These are phyloP conservation scores for Delichon dasypus DNA, from an alignment of 2,797 vertebrate genomes.

Conservation along the genomic window DNA sequence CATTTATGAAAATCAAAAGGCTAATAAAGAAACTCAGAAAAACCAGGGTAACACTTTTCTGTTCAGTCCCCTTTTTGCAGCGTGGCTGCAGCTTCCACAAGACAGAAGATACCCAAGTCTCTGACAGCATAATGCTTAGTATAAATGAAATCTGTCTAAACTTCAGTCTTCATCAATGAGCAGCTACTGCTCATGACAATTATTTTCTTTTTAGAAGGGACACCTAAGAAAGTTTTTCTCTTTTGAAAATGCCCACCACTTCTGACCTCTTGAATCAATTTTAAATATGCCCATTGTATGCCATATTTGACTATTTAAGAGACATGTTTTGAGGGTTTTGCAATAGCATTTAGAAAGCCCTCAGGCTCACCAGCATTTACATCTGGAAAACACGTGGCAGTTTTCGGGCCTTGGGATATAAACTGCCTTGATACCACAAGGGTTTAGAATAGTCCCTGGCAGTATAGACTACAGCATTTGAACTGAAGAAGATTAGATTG, in stretches of 20 bases:
- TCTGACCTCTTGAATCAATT: not conserved
- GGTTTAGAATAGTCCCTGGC: not conserved
- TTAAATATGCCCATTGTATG: not conserved
- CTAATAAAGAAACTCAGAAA: too few species aligned
- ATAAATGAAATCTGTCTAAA: not conserved
- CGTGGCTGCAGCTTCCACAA: not conserved
- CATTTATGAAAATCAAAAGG: too few species aligned
- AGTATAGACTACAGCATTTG: not conserved
- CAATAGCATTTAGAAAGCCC: not conserved
- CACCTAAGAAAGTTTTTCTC: not conserved
- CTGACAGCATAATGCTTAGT: not conserved
- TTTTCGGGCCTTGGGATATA: not conserved
- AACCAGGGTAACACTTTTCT: too few species aligned
- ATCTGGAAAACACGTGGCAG: not conserved
- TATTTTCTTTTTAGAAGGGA: not conserved
- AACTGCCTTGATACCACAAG: not conserved
- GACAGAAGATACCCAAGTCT: not conserved
- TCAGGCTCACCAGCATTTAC: not conserved
- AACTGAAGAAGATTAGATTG: not conserved
- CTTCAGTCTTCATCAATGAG: not conserved
- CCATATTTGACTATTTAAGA: not conserved
- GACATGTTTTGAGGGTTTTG: not conserved
- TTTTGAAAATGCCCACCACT: not conserved
- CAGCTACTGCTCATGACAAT: not conserved
- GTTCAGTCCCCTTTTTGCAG: not conserved